Evolutionary conservation across 30 jellyfish, hydroid and myxozoan genomes (phyloP).

Genomic region (Sanderia malayensis): DNA sequence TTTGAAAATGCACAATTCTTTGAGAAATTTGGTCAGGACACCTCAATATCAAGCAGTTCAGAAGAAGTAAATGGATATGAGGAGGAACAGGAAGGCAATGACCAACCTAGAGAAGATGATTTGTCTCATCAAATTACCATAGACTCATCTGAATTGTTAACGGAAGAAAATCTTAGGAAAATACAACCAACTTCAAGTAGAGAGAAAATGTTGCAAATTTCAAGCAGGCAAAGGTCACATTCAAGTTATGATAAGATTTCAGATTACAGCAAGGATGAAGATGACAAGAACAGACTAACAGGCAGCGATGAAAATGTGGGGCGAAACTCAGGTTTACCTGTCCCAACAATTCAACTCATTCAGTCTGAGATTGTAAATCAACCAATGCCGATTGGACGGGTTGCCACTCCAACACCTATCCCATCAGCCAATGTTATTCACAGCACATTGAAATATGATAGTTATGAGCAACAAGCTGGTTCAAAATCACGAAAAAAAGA

Average conservation of each 20-base stretch:
- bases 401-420: constrained; percentile 44
- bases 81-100: neutral
- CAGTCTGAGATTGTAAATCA: constrained; percentile 32
- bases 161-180: neutral
- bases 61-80: neutral
- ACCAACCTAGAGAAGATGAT: neutral
- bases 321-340: neutral
- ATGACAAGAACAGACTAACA: neutral
- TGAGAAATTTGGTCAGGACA: neutral
- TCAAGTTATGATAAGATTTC: neutral
- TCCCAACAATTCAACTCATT: constrained; percentile 41
- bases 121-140: neutral
- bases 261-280: neutral
- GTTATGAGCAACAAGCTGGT: too few relatives aligned
- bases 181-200: neutral
- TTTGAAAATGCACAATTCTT: neutral
- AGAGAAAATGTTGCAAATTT: neutral
- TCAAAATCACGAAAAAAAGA: too few relatives aligned
- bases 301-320: neutral
- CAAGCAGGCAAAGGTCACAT: neutral
- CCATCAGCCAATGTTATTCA: constrained; percentile 60
- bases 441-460: constrained; percentile 35
- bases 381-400: constrained; percentile 9
- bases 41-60: neutral
- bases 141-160: neutral